A percentile compares a stretch with the other conserved stretches of the same genome.
These are phyloP conservation scores for Platycheirus rosarum DNA, from an alignment of 2,888 invertebrate species.

Conservation along the genomic window DNA sequence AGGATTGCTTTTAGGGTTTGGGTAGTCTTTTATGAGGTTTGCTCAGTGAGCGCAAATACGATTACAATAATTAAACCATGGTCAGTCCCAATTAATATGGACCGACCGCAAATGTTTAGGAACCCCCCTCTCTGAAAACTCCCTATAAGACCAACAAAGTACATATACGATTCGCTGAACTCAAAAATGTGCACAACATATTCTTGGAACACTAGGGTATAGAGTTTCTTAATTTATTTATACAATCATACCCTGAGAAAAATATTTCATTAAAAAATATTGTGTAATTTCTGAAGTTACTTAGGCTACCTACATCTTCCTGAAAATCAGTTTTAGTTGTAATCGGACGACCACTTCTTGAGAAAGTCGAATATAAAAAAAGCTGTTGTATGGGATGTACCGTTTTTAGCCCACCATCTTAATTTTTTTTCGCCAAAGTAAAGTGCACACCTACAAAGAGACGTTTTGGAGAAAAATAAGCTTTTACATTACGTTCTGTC, in stretches of 20 bases:
- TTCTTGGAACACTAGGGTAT: background rate
- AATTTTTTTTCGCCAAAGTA: too few relatives aligned
- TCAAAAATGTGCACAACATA: constrained; percentile 39
- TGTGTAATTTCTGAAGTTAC: too few relatives aligned
- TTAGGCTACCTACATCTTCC: too few relatives aligned
- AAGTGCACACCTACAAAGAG: too few relatives aligned
- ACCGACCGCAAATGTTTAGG: constrained; percentile 37
- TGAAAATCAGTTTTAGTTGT: too few relatives aligned
- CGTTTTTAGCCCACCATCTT: too few relatives aligned
- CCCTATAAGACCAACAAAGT: constrained; percentile 40
- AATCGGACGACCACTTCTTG: too few relatives aligned
- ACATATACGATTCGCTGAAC: constrained; percentile 18
- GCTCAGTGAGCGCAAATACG: constrained; percentile 49
- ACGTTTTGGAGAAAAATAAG: too few relatives aligned
- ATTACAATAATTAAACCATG: constrained; percentile 72
- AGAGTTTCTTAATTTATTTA: constrained; percentile 53
- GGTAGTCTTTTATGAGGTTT: constrained; percentile 27
- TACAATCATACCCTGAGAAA: constrained; percentile 14
- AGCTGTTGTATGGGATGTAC: too few relatives aligned
- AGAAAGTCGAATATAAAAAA: too few relatives aligned
- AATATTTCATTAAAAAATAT: too few relatives aligned
- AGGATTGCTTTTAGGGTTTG: constrained; percentile 1
- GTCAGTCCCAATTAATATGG: constrained; percentile 66
- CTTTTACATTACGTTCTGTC: too few relatives aligned
- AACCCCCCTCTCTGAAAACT: background rate